Percentiles rank a stretch among this genome's conserved stretches.
These are phyloP conservation scores for Siniperca undulata DNA, from an alignment of 2,797 vertebrate species.

Conservation along the genomic window DNA sequence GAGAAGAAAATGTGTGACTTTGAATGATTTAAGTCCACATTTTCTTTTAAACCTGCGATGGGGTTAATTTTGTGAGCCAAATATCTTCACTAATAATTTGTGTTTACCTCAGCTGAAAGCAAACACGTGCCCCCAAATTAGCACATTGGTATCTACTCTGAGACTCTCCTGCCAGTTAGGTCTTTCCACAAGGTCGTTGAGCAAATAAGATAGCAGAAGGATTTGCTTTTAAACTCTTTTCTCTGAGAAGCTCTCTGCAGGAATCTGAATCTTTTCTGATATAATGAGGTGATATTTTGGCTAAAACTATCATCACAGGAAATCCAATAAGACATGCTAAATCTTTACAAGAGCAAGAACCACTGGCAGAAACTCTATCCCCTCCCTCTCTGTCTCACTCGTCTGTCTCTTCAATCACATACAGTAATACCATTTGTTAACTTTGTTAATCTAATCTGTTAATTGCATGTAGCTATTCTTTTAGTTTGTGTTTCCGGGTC, in stretches of 20 bases:
- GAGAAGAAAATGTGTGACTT: not conserved
- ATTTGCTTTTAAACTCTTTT: conserved; percentile 39
- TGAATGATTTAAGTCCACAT: not conserved
- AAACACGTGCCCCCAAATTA: conserved; percentile 28
- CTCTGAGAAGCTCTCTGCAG: conserved; percentile 36
- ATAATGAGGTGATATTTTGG: conserved; percentile 53
- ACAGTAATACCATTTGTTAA: not conserved
- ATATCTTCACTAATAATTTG: conserved; percentile 1
- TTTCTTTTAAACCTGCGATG: not conserved
- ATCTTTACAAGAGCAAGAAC: conserved; percentile 17
- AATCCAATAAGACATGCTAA: conserved; percentile 28
- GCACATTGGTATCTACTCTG: conserved; percentile 11
- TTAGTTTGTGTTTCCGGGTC: not conserved
- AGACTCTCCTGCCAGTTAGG: conserved; percentile 13
- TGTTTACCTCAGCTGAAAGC: conserved; percentile 20
- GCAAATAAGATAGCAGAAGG: conserved; percentile 25
- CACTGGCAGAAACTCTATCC: conserved; percentile 5
- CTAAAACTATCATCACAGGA: conserved; percentile 38
- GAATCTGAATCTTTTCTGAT: conserved; percentile 41
- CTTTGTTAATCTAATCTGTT: not conserved
- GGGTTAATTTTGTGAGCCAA: conserved; percentile 1
- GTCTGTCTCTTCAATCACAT: not conserved
- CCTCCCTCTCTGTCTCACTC: not conserved
- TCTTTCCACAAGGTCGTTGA: conserved; percentile 19
- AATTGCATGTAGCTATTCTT: not conserved